Evolutionary conservation across 2,797 vertebrate species (phyloP).

Genomic region (Triplophysa yarkandensis): DNA sequence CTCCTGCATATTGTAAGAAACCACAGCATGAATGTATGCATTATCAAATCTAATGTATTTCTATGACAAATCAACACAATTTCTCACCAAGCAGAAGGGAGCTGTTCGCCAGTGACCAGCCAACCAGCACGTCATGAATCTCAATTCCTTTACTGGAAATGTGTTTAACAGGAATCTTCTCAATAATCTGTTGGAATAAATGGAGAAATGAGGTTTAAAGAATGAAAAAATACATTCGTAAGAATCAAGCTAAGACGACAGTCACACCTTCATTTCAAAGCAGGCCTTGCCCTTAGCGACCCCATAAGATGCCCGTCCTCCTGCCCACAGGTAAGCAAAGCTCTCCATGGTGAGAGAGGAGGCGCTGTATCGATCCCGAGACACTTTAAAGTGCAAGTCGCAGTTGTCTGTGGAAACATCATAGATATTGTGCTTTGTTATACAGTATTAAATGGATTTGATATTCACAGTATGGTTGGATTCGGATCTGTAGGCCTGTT

Average conservation of each 20-base stretch:
- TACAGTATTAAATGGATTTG: neutral
- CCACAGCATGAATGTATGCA: neutral
- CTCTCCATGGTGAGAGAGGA: slow-evolving; percentile 99
- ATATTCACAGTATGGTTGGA: neutral
- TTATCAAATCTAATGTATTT: neutral
- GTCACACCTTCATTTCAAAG: slow-evolving; percentile 97
- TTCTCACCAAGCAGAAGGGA: slow-evolving; percentile 91
- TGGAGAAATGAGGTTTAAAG: neutral
- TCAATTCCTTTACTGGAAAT: slow-evolving; percentile 96
- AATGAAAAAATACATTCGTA: neutral
- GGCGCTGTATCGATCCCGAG: slow-evolving; percentile 94
- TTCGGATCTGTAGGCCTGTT: neutral
- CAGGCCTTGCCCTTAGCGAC: slow-evolving; percentile 93
- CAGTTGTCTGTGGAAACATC: slow-evolving; percentile 86
- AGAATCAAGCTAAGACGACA: neutral
- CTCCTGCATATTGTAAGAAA: slow-evolving; percentile 73
- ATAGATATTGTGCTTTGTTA: neutral
- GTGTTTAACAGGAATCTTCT: slow-evolving; percentile 98
- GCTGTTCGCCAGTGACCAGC: slow-evolving; percentile 91
- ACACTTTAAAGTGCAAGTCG: slow-evolving; percentile 99
- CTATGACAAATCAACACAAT: neutral
- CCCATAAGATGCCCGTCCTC: slow-evolving; percentile 92
- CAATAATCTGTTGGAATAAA: slow-evolving; percentile 81
- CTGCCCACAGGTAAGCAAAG: slow-evolving; percentile 98
- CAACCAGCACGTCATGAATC: slow-evolving; percentile 94